Base-by-base conservation (phyloP, 2,888 invertebrate species). In the Eumacrocentrus americanus region DNA sequence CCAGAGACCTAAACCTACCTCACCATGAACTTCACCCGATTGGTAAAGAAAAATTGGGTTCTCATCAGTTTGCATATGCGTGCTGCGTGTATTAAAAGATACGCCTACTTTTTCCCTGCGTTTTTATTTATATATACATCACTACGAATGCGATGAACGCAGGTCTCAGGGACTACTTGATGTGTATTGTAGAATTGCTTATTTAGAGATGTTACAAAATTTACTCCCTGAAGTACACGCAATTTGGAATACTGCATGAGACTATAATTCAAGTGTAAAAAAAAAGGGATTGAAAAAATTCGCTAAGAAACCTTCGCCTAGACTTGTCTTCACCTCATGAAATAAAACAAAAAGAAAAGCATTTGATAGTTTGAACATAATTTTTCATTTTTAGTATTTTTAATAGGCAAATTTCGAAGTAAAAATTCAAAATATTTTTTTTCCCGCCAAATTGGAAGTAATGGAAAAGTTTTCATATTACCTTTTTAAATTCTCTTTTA, bases 181-280 rank as follows among this genome's bases (percentile, higher is more conserved):
- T n/a, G n/a, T 20, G 29, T 25, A 25, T 50, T 20, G 50, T 34
- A 34, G 35, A 50, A 34, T 50, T 18, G 42, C 11, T 16, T 50
- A 34, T 48, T 50, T 50, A 29, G 16, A 35, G 29, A 50, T n/a
- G 34, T 50, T 34, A 42, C 20, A 20, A 42, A n/a, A n/a, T 42
- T 42, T 18, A 34, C 50, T 50, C 18, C 16, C 18, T 20, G 42
- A 42, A 18, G 42, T 42, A 34, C 50, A 50, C 50, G 50, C 50
- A 34, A 50, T 50, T 14, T 50, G n/a, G 34, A 50, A 50, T 50
- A 50, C 18, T 25, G 18, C 29, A 50, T 50, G 29, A 35, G 50
- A 37, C 22, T 37, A 38, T 23, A 23, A 38, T 12, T 2, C 37
- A 11, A 9, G 38, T n/a, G 6, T 0, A 11, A 3, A 34, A 34